Percentiles rank a stretch among this genome's conserved stretches.
Evolutionary conservation across 2,888 invertebrate species (phyloP).

Genomic region (Cataglyphis cursor): DNA sequence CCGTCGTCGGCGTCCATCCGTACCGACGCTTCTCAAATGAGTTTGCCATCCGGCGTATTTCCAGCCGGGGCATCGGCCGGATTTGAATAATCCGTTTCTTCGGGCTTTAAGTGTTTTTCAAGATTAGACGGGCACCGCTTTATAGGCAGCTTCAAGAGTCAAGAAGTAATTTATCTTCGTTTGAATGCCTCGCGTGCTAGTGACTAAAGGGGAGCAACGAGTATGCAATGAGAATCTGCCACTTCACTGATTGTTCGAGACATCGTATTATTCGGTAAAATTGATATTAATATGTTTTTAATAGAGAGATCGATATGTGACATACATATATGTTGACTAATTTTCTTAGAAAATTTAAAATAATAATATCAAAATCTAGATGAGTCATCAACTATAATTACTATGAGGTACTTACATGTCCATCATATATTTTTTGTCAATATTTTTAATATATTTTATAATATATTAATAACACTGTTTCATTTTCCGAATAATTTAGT

Average conservation of each 20-base stretch:
- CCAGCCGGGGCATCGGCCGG: constrained; percentile 62
- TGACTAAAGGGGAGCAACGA: constrained; percentile 48
- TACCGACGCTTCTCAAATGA: constrained; percentile 70
- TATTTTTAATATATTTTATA: too few relatives aligned
- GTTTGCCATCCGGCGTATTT: constrained; percentile 71
- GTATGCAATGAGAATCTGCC: constrained; percentile 40
- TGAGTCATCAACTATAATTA: not conserved
- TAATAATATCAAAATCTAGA: not conserved
- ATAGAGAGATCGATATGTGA: not conserved
- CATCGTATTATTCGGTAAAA: not conserved
- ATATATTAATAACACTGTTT: not conserved
- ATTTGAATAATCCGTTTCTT: constrained; percentile 76
- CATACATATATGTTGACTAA: not conserved
- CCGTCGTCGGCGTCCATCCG: constrained; percentile 51
- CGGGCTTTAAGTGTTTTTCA: constrained; percentile 77
- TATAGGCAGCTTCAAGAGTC: constrained; percentile 71
- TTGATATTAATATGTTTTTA: not conserved
- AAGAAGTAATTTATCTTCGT: constrained; percentile 78
- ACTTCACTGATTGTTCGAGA: constrained; percentile 46
- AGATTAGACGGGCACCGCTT: constrained; percentile 74
- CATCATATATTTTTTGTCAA: too few relatives aligned
- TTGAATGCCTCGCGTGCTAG: constrained; percentile 65
- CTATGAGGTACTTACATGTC: too few relatives aligned
- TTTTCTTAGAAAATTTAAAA: too few relatives aligned
- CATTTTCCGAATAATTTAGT: constrained; percentile 1